Evolutionary conservation across 2,113 vertebrate genomes (phyloP), one percentile per base, ranked within the genome.

Genomic region (Chrysochloris asiatica): DNA sequence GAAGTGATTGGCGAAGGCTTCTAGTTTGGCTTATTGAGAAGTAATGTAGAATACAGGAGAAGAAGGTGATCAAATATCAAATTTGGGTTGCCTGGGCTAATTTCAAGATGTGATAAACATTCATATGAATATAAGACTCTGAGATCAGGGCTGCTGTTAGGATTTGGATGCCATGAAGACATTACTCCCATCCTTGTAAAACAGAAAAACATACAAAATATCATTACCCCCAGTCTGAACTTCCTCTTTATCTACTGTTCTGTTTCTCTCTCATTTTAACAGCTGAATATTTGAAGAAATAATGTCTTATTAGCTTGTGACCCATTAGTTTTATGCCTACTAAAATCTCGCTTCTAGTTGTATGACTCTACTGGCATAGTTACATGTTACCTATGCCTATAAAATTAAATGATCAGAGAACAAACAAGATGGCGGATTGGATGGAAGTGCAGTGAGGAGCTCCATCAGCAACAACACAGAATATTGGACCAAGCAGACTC

Each of bases 211-310:
- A 41, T 30, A 63, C 26, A 54, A 59, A 90, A 71, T 59, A 61
- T 19, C 19, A 45, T 45, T 50, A 5, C 59, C 47, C 36, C 72
- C 21, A 48, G 14, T 59, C 41, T 50, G 72, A 24, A 73, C 36
- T 86, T 83, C 86, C 83, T 89, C 33, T 59, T 93, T 85, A 77
- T 26, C 21, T 81, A 13, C 65, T 16, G 11, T 28, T 67, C 26
- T 54, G 16, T 67, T 83, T 77, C 45, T 78, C 77, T 17, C 26
- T 81, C 56, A 65, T 59, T 52, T 61, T 67, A 69, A 59, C 21
- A 93, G 50, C 10, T 56, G 52, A 65, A 26, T 59, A 2, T 50
- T 77, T 75, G 71, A 81, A 41, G 36, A 30, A 76, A 71, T 17
- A 67, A 9, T 52, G 16, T 80, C 45, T 71, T 38, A 48, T 22